Evolutionary conservation across 1,140 invertebrate species (phyloP).

Genomic region (Papilio xuthus): DNA sequence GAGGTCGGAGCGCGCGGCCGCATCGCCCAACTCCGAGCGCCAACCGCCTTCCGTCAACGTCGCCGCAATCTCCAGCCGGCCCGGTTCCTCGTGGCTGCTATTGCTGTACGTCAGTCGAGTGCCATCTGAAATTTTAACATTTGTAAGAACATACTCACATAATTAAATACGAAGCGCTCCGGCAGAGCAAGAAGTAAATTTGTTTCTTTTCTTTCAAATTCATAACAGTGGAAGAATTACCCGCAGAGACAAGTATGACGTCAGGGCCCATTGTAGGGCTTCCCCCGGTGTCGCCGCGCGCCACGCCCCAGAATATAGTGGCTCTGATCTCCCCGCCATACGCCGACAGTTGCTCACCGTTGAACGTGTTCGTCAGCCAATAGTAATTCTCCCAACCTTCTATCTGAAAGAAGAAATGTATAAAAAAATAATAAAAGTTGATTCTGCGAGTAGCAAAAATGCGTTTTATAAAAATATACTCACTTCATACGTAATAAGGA

Average conservation of each 20-base stretch:
- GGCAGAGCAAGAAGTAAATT: not conserved
- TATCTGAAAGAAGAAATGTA: conserved; percentile 51
- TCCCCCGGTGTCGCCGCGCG: conserved; percentile 94
- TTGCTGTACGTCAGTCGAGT: conserved; percentile 88
- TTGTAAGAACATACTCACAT: not conserved
- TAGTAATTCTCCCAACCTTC: conserved; percentile 89
- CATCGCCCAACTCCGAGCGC: conserved; percentile 85
- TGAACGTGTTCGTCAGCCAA: conserved; percentile 91
- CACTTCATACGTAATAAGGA: conserved; percentile 70
- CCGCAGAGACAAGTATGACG: conserved; percentile 89
- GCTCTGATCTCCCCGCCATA: conserved; percentile 93
- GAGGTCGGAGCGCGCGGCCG: conserved; percentile 89
- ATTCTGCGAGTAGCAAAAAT: not conserved
- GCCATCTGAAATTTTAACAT: conserved; percentile 81
- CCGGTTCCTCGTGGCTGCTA: conserved; percentile 80
- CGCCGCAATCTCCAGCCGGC: conserved; percentile 84
- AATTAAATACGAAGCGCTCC: not conserved
- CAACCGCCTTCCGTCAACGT: conserved; percentile 87
- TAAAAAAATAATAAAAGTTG: not conserved
- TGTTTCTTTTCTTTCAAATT: not conserved
- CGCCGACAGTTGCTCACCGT: conserved; percentile 88
- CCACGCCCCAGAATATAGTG: conserved; percentile 91
- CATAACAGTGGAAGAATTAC: conserved; percentile 44
- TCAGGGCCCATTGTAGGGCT: conserved; percentile 92
- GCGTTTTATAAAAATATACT: not conserved